Percentiles rank a stretch among this genome's conserved stretches.
These are phyloP conservation scores for Neofelis nebulosa DNA, from an alignment of 2,113 vertebrate species.

Conservation along the genomic window DNA sequence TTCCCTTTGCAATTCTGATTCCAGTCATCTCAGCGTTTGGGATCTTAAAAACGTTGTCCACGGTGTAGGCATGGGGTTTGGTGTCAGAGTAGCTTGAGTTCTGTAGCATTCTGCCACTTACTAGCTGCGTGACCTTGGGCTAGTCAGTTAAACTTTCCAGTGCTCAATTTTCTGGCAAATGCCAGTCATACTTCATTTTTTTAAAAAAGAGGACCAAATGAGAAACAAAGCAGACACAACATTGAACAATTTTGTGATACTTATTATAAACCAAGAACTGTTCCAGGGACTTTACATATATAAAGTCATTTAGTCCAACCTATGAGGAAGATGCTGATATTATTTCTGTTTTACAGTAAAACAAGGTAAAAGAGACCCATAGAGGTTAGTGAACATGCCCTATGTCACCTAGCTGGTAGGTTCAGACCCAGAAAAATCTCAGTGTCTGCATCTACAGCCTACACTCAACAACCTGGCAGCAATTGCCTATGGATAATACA, in stretches of 20 bases:
- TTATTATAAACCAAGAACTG: background rate
- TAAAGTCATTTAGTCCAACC: background rate
- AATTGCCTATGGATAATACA: background rate
- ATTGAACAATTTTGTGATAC: background rate
- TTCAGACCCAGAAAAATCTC: background rate
- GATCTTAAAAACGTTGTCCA: background rate
- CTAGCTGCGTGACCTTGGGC: background rate
- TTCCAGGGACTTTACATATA: background rate
- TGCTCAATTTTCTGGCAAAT: conserved; percentile 18
- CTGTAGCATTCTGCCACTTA: background rate
- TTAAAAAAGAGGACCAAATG: background rate
- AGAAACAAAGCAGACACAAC: background rate
- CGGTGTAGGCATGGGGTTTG: background rate
- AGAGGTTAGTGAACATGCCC: background rate
- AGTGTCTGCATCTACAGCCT: background rate
- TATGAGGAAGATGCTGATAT: background rate
- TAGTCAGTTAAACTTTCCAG: background rate
- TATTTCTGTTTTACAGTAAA: background rate
- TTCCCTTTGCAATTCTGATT: background rate
- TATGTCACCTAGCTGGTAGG: background rate
- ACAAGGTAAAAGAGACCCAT: background rate
- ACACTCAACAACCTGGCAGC: rapidly evolving
- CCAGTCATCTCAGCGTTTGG: background rate
- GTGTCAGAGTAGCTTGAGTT: background rate
- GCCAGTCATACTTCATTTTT: background rate